A percentile compares a stretch with the other conserved stretches of the same genome.
These are phyloP conservation scores for Drosophila hydei DNA, from an alignment of 1,140 invertebrate species.

Conservation along the genomic window DNA sequence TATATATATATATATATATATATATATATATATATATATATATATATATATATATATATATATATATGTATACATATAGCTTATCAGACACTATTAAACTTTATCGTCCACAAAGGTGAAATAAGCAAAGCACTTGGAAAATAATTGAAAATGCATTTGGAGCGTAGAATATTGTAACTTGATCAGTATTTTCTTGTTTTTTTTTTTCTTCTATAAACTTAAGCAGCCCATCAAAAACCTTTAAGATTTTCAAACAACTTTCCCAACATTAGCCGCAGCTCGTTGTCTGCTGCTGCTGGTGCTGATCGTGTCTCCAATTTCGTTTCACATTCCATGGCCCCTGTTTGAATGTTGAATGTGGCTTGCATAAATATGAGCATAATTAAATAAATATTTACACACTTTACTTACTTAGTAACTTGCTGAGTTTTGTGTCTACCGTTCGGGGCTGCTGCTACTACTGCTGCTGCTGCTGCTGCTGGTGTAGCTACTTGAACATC, in stretches of 20 bases:
- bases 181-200: not conserved
- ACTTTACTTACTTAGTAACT: slow-evolving; percentile 68
- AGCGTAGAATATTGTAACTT: slow-evolving; percentile 3
- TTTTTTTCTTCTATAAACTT: not conserved
- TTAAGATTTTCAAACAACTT: slow-evolving; percentile 4
- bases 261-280: slow-evolving; percentile 8
- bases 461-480: not conserved
- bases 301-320: slow-evolving; percentile 34
- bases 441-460: slow-evolving; percentile 32
- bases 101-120: too few species aligned
- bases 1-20: too few species aligned
- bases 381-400: slow-evolving; percentile 80
- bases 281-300: not conserved
- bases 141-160: not conserved
- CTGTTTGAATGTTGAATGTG: slow-evolving; percentile 44
- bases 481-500: not conserved
- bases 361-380: slow-evolving; percentile 74
- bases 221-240: not conserved
- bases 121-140: not conserved
- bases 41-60: too few species aligned
- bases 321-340: slow-evolving; percentile 57
- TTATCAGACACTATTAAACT: too few species aligned
- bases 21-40: too few species aligned
- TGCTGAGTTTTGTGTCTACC: slow-evolving; percentile 47
- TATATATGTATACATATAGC: too few species aligned